Evolutionary conservation across 2,888 invertebrate species (phyloP).

Genomic region (Incurvaria masculella): DNA sequence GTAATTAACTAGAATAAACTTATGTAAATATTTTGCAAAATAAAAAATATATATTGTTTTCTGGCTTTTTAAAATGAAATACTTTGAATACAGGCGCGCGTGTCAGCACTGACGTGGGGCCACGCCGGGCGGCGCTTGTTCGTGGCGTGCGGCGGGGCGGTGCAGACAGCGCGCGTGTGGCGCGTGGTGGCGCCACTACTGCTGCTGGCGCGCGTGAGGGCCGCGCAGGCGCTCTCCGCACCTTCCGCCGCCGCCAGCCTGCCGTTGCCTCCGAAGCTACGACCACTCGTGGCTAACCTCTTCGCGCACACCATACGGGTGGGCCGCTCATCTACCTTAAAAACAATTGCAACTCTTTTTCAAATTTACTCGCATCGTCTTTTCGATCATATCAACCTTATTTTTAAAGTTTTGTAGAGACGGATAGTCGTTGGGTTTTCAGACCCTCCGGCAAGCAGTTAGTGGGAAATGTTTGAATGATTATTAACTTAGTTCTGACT

Average conservation of each 20-base stretch:
- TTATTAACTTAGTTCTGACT: too few species aligned
- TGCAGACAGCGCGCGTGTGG: constrained; percentile 93
- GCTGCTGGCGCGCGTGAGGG: constrained; percentile 79
- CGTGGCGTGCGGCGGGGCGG: constrained; percentile 86
- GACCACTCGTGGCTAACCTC: constrained; percentile 79
- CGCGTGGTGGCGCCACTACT: constrained; percentile 88
- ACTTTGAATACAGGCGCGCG: constrained; percentile 59
- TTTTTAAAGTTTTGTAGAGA: not conserved
- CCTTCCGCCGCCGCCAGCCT: constrained; percentile 74
- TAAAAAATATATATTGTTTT: too few species aligned
- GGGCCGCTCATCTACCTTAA: too few species aligned
- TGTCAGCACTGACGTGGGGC: constrained; percentile 96
- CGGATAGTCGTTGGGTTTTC: not conserved
- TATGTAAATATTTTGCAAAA: too few species aligned
- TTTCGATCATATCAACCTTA: not conserved
- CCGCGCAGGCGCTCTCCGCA: constrained; percentile 70
- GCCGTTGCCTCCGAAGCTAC: constrained; percentile 84
- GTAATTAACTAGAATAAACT: too few species aligned
- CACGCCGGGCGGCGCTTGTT: constrained; percentile 96
- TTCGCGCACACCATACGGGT: constrained; percentile 94
- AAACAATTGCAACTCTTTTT: too few species aligned
- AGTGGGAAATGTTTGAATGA: too few species aligned
- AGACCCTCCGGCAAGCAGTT: too few species aligned
- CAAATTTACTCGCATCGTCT: not conserved
- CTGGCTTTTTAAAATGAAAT: too few species aligned